phyloP scores from a whole-genome alignment of 2,797 vertebrate species.

The Allobates femoralis region DNA sequence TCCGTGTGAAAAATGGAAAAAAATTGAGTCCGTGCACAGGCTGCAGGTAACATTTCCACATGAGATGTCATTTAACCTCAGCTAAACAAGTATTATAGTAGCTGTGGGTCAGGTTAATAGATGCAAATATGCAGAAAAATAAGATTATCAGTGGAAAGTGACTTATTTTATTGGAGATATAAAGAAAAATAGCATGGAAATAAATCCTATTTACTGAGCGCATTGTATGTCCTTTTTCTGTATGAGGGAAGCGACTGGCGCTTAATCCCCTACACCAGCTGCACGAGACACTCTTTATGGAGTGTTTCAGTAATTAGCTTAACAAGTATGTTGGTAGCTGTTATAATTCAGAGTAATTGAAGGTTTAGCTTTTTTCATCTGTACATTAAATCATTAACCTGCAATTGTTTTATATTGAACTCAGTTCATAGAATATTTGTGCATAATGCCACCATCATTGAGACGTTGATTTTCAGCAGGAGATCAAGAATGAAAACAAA shows the following conservation, averaged over 20 bases:
- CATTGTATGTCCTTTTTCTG: not conserved
- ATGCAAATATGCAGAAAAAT: constrained; percentile 37
- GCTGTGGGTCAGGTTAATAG: constrained; percentile 23
- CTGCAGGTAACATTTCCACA: not conserved
- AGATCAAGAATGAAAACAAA: not conserved
- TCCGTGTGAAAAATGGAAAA: too few relatives aligned
- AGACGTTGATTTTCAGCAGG: not conserved
- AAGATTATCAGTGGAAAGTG: constrained; percentile 26
- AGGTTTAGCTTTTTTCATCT: constrained; percentile 54
- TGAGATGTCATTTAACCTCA: constrained; percentile 8
- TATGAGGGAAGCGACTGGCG: constrained; percentile 12
- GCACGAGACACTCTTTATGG: constrained; percentile 51
- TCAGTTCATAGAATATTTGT: constrained; percentile 20
- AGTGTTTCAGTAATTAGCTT: constrained; percentile 57
- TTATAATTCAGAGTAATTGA: constrained; percentile 62
- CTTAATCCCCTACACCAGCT: constrained; percentile 56
- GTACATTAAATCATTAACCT: constrained; percentile 59
- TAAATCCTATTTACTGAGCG: constrained; percentile 37
- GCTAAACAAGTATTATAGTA: not conserved
- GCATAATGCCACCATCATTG: not conserved
- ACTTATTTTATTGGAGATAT: constrained; percentile 32
- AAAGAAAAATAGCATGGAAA: constrained; percentile 32
- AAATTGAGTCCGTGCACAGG: not conserved
- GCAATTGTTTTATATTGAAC: constrained; percentile 57
- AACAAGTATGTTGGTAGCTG: constrained; percentile 53